A percentile compares a stretch with the other conserved stretches of the same genome.
Conservation (phyloP, 2,888 invertebrate genomes). For the Chaetoderma sp. region DNA sequence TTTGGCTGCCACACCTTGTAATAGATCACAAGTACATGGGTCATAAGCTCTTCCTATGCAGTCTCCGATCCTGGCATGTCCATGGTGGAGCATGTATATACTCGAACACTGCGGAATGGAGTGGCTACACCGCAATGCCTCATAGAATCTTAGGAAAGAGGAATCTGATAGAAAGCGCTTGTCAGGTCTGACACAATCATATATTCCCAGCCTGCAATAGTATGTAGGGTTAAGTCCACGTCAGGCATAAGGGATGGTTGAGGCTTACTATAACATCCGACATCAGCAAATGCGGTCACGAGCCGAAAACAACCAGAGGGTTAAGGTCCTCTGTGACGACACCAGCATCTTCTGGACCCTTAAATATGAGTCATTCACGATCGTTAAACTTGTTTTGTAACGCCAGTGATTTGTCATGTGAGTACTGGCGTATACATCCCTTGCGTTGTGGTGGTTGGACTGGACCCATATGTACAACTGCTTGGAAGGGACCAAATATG, state of each 20-base stretch:
- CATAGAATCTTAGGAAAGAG: slow-evolving; percentile 28
- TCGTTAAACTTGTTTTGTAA: slow-evolving; percentile 41
- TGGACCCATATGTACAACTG: slow-evolving; percentile 43
- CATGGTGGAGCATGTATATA: slow-evolving; percentile 32
- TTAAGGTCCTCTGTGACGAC: slow-evolving; percentile 41
- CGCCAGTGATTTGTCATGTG: slow-evolving; percentile 33
- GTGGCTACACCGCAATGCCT: slow-evolving; percentile 38
- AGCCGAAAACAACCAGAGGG: slow-evolving; percentile 39
- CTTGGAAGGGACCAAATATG: slow-evolving; percentile 35
- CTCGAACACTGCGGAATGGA: slow-evolving; percentile 35
- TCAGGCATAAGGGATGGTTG: slow-evolving; percentile 35
- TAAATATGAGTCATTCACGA: slow-evolving; percentile 37
- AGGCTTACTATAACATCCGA: slow-evolving; percentile 43
- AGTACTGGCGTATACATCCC: slow-evolving; percentile 40
- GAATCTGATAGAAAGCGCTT: slow-evolving; percentile 42
- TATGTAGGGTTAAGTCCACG: slow-evolving; percentile 21
- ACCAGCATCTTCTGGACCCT: slow-evolving; percentile 32
- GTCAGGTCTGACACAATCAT: slow-evolving; percentile 19
- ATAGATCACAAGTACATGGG: slow-evolving; percentile 29
- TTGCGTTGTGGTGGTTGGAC: slow-evolving; percentile 43
- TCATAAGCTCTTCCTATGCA: slow-evolving; percentile 32
- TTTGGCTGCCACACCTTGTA: slow-evolving; percentile 26
- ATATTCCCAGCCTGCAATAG: slow-evolving; percentile 30
- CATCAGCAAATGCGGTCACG: slow-evolving; percentile 41
- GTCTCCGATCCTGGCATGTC: slow-evolving; percentile 36